Evolutionary conservation across 2,113 vertebrate genomes (phyloP).

Genomic region (Morone saxatilis): DNA sequence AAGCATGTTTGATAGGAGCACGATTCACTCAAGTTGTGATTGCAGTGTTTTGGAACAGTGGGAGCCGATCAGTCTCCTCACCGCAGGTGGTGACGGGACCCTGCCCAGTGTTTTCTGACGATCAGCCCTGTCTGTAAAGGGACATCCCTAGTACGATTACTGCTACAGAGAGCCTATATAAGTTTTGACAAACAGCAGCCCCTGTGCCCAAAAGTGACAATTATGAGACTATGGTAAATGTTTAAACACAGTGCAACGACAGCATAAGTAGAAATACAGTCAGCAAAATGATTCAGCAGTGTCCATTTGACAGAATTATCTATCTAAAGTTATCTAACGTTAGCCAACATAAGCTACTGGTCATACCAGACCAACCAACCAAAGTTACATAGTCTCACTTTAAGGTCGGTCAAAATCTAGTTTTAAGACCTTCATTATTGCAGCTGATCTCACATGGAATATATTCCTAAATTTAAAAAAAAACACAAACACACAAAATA

Average conservation of each 20-base stretch:
- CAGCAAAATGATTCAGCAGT: neutral
- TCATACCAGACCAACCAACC: neutral
- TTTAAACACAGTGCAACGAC: neutral
- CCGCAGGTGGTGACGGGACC: slow-evolving; percentile 10
- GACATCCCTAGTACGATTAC: neutral
- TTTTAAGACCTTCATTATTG: neutral
- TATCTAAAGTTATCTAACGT: neutral
- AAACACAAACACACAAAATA: neutral
- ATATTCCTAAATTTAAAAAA: neutral
- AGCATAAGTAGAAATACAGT: neutral
- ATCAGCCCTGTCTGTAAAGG: neutral
- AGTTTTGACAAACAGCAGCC: neutral
- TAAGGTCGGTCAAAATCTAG: neutral
- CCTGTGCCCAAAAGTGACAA: neutral
- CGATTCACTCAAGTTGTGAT: slow-evolving; percentile 18
- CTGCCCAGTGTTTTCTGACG: neutral
- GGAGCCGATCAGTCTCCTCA: slow-evolving; percentile 8
- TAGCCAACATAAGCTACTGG: neutral
- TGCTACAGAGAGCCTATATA: neutral
- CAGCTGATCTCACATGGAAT: neutral
- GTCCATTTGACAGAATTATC: neutral
- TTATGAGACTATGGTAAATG: neutral
- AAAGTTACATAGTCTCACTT: neutral
- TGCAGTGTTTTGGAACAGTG: slow-evolving; percentile 12
- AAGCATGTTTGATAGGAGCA: neutral